Evolutionary conservation across 2,113 vertebrate species (phyloP).

Genomic region (Herpailurus yagouaroundi): DNA sequence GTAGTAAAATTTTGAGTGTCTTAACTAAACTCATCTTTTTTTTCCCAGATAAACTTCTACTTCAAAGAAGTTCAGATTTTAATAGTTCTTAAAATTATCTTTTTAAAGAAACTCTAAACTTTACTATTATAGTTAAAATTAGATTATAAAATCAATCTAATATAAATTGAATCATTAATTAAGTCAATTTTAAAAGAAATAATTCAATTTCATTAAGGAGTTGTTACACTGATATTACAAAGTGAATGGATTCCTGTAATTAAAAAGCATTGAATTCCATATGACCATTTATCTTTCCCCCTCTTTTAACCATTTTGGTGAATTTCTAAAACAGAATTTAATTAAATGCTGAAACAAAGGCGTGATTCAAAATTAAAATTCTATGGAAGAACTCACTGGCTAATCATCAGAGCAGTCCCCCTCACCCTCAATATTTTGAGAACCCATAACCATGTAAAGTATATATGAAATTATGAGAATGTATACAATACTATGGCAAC

Average conservation of each 20-base stretch:
- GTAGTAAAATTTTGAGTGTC: conserved; percentile 77
- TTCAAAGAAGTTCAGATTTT: conserved; percentile 78
- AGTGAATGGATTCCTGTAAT: conserved; percentile 75
- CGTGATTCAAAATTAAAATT: conserved; percentile 74
- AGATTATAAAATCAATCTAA: conserved; percentile 82
- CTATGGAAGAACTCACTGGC: background rate
- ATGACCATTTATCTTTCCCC: conserved; percentile 76
- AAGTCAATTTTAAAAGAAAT: conserved; percentile 84
- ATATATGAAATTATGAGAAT: background rate
- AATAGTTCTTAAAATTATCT: conserved; percentile 77
- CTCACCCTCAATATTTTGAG: background rate
- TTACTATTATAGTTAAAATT: conserved; percentile 79
- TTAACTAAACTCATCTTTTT: conserved; percentile 69
- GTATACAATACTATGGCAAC: background rate
- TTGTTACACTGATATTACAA: conserved; percentile 72
- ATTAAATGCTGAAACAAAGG: conserved; percentile 81
- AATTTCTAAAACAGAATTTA: conserved; percentile 83
- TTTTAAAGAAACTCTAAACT: conserved; percentile 79
- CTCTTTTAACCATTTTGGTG: conserved; percentile 76
- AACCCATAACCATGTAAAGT: background rate
- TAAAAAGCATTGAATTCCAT: conserved; percentile 81
- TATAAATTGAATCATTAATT: conserved; percentile 85
- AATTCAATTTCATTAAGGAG: conserved; percentile 81
- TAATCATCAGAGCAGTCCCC: background rate
- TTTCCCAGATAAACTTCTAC: conserved; percentile 63